phyloP scores from a whole-genome alignment of 2,113 vertebrate species.

The Megaceryle torquata region DNA sequence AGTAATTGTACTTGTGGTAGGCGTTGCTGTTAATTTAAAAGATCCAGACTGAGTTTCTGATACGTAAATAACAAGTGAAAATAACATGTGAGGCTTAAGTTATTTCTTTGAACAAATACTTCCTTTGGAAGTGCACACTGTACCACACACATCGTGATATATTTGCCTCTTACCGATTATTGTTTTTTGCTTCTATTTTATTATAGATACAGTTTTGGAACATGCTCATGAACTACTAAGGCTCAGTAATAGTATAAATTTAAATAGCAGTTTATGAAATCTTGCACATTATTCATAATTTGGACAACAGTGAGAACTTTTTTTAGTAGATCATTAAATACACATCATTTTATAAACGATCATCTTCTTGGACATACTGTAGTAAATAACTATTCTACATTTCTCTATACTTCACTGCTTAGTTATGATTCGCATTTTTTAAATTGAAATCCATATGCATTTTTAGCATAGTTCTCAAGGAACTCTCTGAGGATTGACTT shows the following conservation, averaged over 20 bases:
- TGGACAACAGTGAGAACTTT: not conserved
- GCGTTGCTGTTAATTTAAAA: conserved; percentile 13
- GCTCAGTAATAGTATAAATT: not conserved
- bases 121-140: conserved; percentile 18
- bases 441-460: not conserved
- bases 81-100: not conserved
- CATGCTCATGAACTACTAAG: conserved; percentile 12
- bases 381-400: not conserved
- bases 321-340: conserved; percentile 20
- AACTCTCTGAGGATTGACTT: conserved; percentile 28
- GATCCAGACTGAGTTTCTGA: conserved; percentile 16
- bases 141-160: not conserved
- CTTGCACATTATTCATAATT: not conserved
- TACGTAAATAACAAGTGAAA: not conserved
- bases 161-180: not conserved
- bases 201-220: not conserved
- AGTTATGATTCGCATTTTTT: not conserved
- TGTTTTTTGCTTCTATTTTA: not conserved
- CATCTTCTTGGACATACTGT: not conserved
- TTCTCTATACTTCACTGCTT: not conserved
- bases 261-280: not conserved
- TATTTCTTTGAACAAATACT: not conserved
- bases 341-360: not conserved
- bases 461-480: conserved; percentile 16
- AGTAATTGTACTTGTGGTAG: not conserved